Evolutionary conservation across 1,140 invertebrate species (phyloP), one percentile per base, ranked within the genome.

Genomic region (Rhyzopertha dominica): DNA sequence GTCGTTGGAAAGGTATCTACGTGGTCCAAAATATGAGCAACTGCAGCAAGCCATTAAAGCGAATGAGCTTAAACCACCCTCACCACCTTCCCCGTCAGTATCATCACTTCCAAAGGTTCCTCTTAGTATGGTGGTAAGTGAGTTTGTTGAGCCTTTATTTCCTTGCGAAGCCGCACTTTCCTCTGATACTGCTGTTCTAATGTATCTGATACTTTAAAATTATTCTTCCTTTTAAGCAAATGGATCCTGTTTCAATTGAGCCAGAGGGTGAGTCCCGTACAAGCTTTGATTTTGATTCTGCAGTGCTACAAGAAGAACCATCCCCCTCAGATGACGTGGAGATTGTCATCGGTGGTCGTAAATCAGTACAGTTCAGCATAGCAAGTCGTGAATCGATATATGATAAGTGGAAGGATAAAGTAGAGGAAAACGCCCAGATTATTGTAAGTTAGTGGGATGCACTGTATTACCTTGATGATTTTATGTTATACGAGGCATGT

Each of bases 21-120:
- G 89, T 38, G 91, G 90, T 13, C 84, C 87, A 49, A 91, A 93
- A 69, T 94, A 85, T 74, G 89, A 94, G 59, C 85, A 87, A 63
- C 74, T 95, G 4, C 90, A 94, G 66, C 81, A 83, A 58, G 87
- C 87, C 16, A 80, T 90, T 36, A 81, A 83, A 34, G 84, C 83
- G 8, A 82, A 81, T 59, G 82, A 84, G 64, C 72, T 82, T 8
- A 71, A 76, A 60, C 72, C 79, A 18, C 70, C 77, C 23, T 78
- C 79, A 19, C 79, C 81, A 2, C 78, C 79, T 3, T 84, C 83
- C 13, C 81, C 85, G 1, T 84, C 82, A n/a, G 79, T 85, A 22
- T 78, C 82, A 3, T 87, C 84, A 18, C 71, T 87, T 44, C 80
- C 84, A 20, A 83, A 82, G 66, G 85, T 85, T 68, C 82, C 84